These are phyloP conservation scores for Rhabdomys pumilio DNA, from an alignment of 2,797 vertebrate species.

Conservation along the genomic window DNA sequence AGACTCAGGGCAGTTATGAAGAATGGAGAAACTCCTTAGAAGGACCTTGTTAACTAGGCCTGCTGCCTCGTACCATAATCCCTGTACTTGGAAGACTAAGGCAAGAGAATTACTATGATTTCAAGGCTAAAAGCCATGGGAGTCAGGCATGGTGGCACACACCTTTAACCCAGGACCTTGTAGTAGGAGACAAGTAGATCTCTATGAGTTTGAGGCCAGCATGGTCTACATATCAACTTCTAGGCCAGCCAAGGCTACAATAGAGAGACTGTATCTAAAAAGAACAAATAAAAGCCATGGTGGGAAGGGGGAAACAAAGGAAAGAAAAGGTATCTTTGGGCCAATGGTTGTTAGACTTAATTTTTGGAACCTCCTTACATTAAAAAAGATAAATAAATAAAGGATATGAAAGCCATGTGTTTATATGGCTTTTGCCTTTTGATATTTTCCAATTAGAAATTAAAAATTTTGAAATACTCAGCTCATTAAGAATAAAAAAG, in stretches of 20 bases:
- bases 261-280: neutral
- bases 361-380: constrained; percentile 22
- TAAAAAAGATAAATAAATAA: constrained; percentile 21
- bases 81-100: neutral
- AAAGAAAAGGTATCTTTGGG: constrained; percentile 36
- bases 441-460: constrained; percentile 45
- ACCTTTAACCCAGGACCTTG: neutral
- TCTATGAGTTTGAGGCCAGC: neutral
- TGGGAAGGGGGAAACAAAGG: neutral
- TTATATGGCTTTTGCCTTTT: constrained; percentile 43
- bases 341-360: constrained; percentile 27
- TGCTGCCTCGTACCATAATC: neutral
- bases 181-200: neutral
- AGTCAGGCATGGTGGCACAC: neutral
- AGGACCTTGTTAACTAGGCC: neutral
- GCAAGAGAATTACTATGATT: neutral
- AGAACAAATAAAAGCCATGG: neutral
- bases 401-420: constrained; percentile 19
- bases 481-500: constrained; percentile 15
- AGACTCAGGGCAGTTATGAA: neutral
- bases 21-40: constrained; percentile 5
- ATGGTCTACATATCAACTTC: neutral
- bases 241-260: neutral
- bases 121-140: neutral
- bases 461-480: constrained; percentile 32